Evolutionary conservation across 2,888 invertebrate genomes (phyloP).

Genomic region (Meghimatium bilineatum): DNA sequence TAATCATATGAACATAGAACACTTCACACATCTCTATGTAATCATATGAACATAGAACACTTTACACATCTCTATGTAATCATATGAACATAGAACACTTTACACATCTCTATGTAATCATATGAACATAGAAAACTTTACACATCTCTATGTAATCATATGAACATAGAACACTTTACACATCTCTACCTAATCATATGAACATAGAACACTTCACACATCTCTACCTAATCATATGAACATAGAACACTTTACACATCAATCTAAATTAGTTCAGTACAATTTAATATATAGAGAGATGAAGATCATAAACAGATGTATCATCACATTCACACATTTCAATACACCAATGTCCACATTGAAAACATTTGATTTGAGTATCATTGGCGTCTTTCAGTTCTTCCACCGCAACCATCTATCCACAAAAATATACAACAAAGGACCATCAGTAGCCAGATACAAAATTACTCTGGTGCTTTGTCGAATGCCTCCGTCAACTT

Average conservation of each 20-base stretch:
- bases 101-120: too few species aligned
- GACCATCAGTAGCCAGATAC: not conserved
- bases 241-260: not conserved
- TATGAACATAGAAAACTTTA: too few species aligned
- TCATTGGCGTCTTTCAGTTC: not conserved
- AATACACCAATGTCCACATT: not conserved
- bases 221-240: not conserved
- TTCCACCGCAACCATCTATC: not conserved
- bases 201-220: too few species aligned
- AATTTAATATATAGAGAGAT: too few species aligned
- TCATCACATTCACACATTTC: not conserved
- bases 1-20: too few species aligned
- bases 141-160: too few species aligned
- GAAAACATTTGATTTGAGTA: not conserved
- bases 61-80: too few species aligned
- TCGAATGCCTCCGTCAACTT: constrained; percentile 95
- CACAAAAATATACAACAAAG: not conserved
- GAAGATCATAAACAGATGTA: not conserved
- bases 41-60: too few species aligned
- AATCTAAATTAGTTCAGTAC: not conserved
- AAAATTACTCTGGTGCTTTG: constrained; percentile 80
- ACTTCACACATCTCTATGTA: too few species aligned
- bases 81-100: too few species aligned
- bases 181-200: too few species aligned
- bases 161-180: too few species aligned